A percentile compares a stretch with the other conserved stretches of the same genome.
Evolutionary conservation across 2,113 vertebrate species (phyloP).

Genomic region (Pipa parva): DNA sequence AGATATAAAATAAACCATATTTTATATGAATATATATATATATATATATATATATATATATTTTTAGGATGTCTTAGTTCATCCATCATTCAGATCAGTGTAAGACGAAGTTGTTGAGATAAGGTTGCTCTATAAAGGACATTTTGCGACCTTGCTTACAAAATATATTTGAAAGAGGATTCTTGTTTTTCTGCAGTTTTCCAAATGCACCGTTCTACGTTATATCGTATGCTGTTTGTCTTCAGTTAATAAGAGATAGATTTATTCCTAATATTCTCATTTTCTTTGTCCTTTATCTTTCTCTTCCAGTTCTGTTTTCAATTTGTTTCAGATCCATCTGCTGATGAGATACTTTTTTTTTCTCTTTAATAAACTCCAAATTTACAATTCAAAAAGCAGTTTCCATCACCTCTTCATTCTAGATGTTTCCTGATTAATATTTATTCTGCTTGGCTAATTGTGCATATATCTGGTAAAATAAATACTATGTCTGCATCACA

Average conservation of each 20-base stretch:
- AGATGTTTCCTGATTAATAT: slow-evolving; percentile 26
- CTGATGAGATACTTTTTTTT: slow-evolving; percentile 16
- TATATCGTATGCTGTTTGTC: slow-evolving; percentile 19
- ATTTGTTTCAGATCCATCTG: slow-evolving; percentile 17
- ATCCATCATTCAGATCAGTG: no score
- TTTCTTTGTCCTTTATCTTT: slow-evolving; percentile 21
- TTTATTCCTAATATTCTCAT: slow-evolving; percentile 38
- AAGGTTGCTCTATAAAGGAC: no score
- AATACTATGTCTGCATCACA: slow-evolving; percentile 11
- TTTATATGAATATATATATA: no score
- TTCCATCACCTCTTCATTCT: neutral
- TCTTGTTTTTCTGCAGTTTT: slow-evolving; percentile 12
- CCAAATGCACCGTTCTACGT: slow-evolving; percentile 21
- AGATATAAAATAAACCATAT: no score
- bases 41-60: no score
- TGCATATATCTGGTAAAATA: slow-evolving; percentile 22
- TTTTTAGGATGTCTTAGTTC: no score
- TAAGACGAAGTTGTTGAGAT: neutral
- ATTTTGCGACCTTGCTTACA: slow-evolving; percentile 20
- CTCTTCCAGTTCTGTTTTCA: slow-evolving; percentile 30
- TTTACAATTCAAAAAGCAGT: slow-evolving; percentile 11
- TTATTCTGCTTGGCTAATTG: slow-evolving; percentile 22
- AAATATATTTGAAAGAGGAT: neutral
- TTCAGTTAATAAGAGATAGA: slow-evolving; percentile 40
- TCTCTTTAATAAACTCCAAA: slow-evolving; percentile 1